Base-by-base conservation (phyloP, 2,797 vertebrate species). In the Psittacula echo region DNA sequence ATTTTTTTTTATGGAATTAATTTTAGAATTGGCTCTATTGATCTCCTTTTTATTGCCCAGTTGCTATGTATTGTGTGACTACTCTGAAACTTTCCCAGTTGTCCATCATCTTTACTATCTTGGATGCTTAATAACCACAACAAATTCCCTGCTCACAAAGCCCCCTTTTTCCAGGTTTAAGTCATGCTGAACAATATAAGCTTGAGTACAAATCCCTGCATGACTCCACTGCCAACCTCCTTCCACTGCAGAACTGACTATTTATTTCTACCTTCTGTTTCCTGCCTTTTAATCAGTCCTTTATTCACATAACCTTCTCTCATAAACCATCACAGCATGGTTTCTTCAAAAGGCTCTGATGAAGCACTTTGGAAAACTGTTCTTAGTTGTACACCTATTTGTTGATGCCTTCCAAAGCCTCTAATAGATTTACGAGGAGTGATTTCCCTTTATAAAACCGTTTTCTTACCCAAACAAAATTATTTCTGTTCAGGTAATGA, bases 191-290 rank as follows among this genome's bases (percentile, higher is more conserved):
- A 79, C 74, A 82, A 51, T 67, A 39, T 30, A 70, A 90, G 74
- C 78, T 76, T 85, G 87, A 96, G 92, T 89, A 93, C 92, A 94
- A 93, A 96, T 94, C 89, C 44, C 68, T 92, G 95, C 91, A 77
- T 74, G 95, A 89, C 85, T 96, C 89, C 68, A 20, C 44, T 93
- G 89, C 78, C 78, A 87, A 26, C 61, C 72, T 85, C 27, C 42
- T 92, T 91, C 85, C 65, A 91, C 85, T 90, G 66, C 94, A 92
- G 83, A 92, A 76, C 54, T 68, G 90, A 80, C 87, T 92, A 77
- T 93, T 95, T 96, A 92, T 95, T 96, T 91, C 95, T 87, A 9
- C 93, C 95, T 95, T 95, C 92, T 96, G 96, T 94, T 95, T 96
- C 89, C 87, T 95, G 95, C 75, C 68, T 85, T 93, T 91, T 91